Base-by-base conservation (phyloP, 2,797 vertebrate genomes). In the Spheniscus humboldti region DNA sequence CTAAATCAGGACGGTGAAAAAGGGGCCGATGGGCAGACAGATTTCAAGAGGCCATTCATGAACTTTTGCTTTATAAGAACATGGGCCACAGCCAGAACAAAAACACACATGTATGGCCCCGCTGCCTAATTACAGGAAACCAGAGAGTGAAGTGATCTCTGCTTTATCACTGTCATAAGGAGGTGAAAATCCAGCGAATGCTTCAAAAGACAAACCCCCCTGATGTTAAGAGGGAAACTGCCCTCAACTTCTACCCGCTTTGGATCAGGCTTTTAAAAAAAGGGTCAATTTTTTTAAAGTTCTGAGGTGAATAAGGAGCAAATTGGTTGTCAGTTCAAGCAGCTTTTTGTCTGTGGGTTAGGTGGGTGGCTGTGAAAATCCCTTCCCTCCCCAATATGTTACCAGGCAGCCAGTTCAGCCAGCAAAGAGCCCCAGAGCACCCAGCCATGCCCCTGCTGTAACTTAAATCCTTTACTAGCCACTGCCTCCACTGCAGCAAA, bases 271-370 rank as follows among this genome's bases (percentile, higher is more conserved):
- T 35, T 41, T 5, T 30, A 66, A 76, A 60, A 8, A 43, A n/a
- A 14, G 1, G 2, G 9, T 9, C 2, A 4, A 5, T n/a, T 48
- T 67, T 86, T 48, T 2, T 1, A 28, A 30, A 82, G 39, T 5
- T 0, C 22, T 28, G 47, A 33, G 41, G 10, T n/a, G 30, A 56
- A 31, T 11, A 18, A 77, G 41, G 62, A 64, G 45, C 48, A 63
- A 62, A 35, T 0, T 20, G 45, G 20, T 7, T 41, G 10, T 5
- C 74, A 69, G 52, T 19, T 43, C 35, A 13, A 55, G 59, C 23
- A 71, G 55, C 31, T 47, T 30, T 5, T 2, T 31, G 56, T 13
- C 60, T 59, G 33, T 0, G 19, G 52, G 22, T 69, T 4, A 35
- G 48, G 17, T 24, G 41, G 35, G n/a, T 10, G n/a, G 4, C 2